A percentile compares a stretch with the other conserved stretches of the same genome.
These are phyloP conservation scores for Oreotrochilus melanogaster DNA, from an alignment of 2,113 vertebrate genomes.

Conservation along the genomic window DNA sequence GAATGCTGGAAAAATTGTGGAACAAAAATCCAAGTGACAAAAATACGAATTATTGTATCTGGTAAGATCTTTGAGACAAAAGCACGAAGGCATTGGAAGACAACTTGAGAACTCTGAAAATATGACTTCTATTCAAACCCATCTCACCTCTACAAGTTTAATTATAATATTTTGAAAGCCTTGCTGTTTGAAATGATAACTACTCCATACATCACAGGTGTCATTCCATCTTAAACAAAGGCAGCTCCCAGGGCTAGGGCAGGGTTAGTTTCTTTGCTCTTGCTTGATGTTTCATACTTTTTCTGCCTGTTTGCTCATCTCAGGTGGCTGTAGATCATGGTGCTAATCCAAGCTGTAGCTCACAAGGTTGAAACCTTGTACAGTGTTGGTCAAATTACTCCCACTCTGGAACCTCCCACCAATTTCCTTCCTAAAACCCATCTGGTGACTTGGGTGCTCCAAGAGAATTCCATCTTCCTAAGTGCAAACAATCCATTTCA, in stretches of 20 bases:
- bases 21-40: not conserved
- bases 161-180: slow-evolving; percentile 50
- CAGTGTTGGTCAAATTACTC: accelerated
- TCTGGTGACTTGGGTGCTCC: not conserved
- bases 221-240: slow-evolving; percentile 21
- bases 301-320: not conserved
- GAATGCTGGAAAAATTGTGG: not conserved
- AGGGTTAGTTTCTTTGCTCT: slow-evolving; percentile 44
- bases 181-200: slow-evolving; percentile 32
- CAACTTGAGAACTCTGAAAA: slow-evolving; percentile 3
- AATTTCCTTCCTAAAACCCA: not conserved
- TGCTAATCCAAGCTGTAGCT: not conserved
- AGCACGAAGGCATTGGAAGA: not conserved
- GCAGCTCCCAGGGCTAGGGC: not conserved
- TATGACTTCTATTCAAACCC: slow-evolving; percentile 10
- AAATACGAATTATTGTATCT: slow-evolving; percentile 20
- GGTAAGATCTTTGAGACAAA: not conserved
- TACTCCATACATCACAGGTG: slow-evolving; percentile 2
- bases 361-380: slow-evolving; percentile 1
- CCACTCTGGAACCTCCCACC: not conserved
- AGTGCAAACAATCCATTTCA: not conserved
- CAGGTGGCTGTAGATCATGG: not conserved
- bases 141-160: slow-evolving; percentile 37
- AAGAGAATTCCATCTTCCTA: not conserved
- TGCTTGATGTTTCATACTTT: not conserved